phyloP scores from a whole-genome alignment of 1,140 invertebrate genomes.

The Drosophila pachea region DNA sequence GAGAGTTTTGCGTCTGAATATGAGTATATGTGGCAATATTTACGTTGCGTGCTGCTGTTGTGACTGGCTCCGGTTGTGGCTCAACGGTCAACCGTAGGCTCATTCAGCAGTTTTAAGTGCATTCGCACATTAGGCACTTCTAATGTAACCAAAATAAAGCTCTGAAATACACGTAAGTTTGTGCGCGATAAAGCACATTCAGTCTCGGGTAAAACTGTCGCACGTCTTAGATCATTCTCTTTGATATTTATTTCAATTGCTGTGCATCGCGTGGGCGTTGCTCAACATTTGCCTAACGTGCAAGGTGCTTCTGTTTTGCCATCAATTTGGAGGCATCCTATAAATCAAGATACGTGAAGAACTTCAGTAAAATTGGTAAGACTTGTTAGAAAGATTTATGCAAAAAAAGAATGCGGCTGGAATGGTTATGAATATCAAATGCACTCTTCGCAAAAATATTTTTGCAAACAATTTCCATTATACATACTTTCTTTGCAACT shows the following conservation, averaged over 20 bases:
- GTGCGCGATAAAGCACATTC: not conserved
- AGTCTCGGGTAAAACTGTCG: not conserved
- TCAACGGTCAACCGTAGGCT: slow-evolving; percentile 41
- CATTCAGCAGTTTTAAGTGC: slow-evolving; percentile 65
- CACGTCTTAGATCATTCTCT: slow-evolving; percentile 32
- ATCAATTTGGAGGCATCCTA: not conserved
- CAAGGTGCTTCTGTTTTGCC: slow-evolving; percentile 15
- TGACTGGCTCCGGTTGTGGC: not conserved
- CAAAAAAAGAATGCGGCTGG: slow-evolving; percentile 18
- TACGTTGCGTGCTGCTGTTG: slow-evolving; percentile 22
- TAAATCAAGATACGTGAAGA: no score
- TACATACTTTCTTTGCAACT: slow-evolving; percentile 1
- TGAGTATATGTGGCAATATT: slow-evolving; percentile 45
- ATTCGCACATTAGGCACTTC: slow-evolving; percentile 60
- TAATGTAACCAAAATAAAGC: slow-evolving; percentile 27
- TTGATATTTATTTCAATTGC: slow-evolving; percentile 67
- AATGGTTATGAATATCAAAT: slow-evolving; percentile 13
- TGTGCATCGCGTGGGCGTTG: slow-evolving; percentile 37
- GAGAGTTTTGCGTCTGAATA: slow-evolving; percentile 35
- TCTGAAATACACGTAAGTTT: slow-evolving; percentile 5
- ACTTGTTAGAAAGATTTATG: slow-evolving; percentile 46
- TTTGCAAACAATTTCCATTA: not conserved
- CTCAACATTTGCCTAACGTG: not conserved
- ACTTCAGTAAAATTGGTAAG: slow-evolving; percentile 34
- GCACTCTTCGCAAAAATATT: not conserved